Evolutionary conservation across 2,797 vertebrate genomes (phyloP).

Genomic region (Tenualosa ilisha): DNA sequence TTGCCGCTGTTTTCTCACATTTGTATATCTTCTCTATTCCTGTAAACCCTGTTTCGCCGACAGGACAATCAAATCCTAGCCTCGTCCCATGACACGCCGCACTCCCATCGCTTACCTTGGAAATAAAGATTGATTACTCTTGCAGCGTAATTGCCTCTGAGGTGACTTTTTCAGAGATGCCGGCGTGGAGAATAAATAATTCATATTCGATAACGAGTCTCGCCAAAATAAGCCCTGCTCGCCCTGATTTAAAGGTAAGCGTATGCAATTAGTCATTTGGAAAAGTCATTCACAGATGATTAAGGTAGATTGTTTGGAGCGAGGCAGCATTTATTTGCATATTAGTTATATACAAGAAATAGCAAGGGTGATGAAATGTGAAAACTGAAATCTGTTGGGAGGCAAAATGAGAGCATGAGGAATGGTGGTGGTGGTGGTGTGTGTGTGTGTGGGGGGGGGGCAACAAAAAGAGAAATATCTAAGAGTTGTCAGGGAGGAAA

Average conservation of each 20-base stretch:
- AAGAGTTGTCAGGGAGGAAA: background rate
- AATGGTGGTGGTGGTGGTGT: no score
- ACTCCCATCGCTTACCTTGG: constrained; percentile 13
- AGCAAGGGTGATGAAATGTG: background rate
- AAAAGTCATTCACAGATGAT: constrained; percentile 40
- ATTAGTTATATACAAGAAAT: background rate
- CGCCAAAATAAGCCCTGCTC: constrained; percentile 31
- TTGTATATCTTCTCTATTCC: constrained; percentile 9
- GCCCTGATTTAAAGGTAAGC: constrained; percentile 38
- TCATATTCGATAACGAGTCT: constrained; percentile 34
- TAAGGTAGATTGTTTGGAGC: constrained; percentile 31
- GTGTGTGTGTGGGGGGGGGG: no score
- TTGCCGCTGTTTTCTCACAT: background rate
- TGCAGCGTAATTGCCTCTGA: constrained; percentile 33
- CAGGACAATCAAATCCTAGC: constrained; percentile 29
- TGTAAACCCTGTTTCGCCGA: constrained; percentile 26
- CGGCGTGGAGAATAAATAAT: constrained; percentile 42
- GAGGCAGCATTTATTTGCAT: constrained; percentile 24
- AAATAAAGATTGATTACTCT: constrained; percentile 41
- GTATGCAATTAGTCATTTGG: constrained; percentile 27
- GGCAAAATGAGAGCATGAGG: background rate
- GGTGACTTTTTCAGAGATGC: constrained; percentile 32
- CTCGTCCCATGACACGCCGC: background rate
- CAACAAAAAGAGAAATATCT: background rate
- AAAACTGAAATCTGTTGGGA: background rate